A percentile compares a stretch with the other conserved stretches of the same genome.
Evolutionary conservation across 2,888 invertebrate genomes (phyloP).

Genomic region (Macaria notata): DNA sequence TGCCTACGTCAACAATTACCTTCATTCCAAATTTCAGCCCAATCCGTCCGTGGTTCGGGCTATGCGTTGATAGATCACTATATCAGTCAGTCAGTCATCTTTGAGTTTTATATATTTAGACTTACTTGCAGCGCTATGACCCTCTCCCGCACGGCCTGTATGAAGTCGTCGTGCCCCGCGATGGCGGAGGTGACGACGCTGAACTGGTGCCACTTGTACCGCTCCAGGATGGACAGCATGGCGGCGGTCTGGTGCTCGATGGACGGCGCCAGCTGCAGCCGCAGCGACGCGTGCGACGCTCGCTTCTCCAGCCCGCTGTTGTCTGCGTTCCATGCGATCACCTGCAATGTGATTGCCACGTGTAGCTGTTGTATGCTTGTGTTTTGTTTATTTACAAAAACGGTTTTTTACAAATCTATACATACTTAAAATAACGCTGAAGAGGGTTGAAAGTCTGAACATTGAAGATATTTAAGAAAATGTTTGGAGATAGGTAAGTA

Average conservation of each 20-base stretch:
- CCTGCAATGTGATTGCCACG: slow-evolving; percentile 52
- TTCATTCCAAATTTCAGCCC: no score
- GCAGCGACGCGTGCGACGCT: slow-evolving; percentile 93
- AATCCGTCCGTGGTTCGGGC: no score
- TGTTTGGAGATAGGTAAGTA: no score
- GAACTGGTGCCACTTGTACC: slow-evolving; percentile 98
- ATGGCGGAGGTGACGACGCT: slow-evolving; percentile 96
- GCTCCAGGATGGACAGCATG: slow-evolving; percentile 96
- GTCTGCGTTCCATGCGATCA: slow-evolving; percentile 98
- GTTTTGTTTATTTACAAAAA: not conserved
- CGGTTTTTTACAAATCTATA: slow-evolving; percentile 3
- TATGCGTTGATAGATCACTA: no score
- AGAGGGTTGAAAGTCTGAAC: no score
- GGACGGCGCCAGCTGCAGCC: slow-evolving; percentile 97
- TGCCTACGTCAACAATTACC: no score
- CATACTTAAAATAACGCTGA: no score
- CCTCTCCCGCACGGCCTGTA: slow-evolving; percentile 94
- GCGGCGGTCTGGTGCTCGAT: slow-evolving; percentile 98
- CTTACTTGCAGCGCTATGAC: slow-evolving; percentile 91
- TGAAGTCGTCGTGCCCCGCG: slow-evolving; percentile 97
- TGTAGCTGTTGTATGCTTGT: no score
- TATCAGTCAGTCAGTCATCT: no score
- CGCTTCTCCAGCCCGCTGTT: slow-evolving; percentile 93
- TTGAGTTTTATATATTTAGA: no score
- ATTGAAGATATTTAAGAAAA: no score